These are phyloP conservation scores for Rhyacophila evoluta DNA, from an alignment of 2,888 invertebrate species.

Conservation along the genomic window DNA sequence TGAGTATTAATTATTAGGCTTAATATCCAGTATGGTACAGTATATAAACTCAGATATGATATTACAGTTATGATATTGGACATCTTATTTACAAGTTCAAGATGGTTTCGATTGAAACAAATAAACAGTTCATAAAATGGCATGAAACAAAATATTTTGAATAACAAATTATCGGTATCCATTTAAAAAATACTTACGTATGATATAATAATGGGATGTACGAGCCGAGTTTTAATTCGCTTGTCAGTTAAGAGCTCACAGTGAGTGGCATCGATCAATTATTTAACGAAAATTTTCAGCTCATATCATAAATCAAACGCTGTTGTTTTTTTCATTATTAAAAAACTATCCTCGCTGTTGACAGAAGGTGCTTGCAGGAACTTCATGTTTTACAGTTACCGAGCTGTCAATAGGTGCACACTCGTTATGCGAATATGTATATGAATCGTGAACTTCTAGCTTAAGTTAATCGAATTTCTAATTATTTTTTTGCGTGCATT, in stretches of 20 bases:
- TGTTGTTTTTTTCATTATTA: background rate
- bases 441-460: constrained; percentile 2
- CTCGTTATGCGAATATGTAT: constrained; percentile 1
- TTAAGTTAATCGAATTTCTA: constrained; percentile 12
- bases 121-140: too few species aligned
- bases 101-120: too few species aligned
- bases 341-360: background rate
- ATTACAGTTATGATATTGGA: too few species aligned
- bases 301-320: constrained; percentile 19
- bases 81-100: too few species aligned
- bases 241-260: constrained; percentile 11
- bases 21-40: too few species aligned
- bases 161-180: background rate
- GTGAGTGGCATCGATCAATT: constrained; percentile 3
- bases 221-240: constrained; percentile 4
- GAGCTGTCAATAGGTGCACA: background rate
- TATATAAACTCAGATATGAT: too few species aligned
- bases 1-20: too few species aligned
- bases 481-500: constrained; percentile 13
- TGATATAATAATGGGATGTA: background rate
- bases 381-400: background rate
- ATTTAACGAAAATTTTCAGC: background rate
- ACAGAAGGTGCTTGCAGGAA: constrained; percentile 15
- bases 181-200: background rate
- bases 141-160: background rate